Conservation (phyloP, 2,888 invertebrate species). For the Brenthis daphne region DNA sequence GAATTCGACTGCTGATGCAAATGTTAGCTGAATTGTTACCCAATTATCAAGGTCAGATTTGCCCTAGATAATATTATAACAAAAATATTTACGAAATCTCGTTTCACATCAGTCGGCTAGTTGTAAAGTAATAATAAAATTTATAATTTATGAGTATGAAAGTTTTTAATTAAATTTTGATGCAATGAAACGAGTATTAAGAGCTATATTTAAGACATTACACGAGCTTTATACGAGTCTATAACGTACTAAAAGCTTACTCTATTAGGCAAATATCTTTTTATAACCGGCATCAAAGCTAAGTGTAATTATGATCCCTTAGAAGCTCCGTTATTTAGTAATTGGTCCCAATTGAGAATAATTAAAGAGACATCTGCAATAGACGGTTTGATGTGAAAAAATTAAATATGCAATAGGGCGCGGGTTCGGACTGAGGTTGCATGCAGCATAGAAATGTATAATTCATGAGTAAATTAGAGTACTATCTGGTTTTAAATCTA, state of each 20-base stretch:
- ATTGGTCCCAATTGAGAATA: constrained; percentile 72
- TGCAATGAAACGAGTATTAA: no score
- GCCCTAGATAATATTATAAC: no score
- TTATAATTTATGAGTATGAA: no score
- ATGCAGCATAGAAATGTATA: constrained; percentile 10
- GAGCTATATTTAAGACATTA: background rate
- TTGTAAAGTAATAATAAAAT: no score
- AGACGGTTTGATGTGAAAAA: constrained; percentile 51
- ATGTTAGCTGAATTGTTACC: no score
- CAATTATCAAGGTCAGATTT: no score
- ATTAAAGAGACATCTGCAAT: constrained; percentile 64
- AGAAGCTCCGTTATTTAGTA: constrained; percentile 49
- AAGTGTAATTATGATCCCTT: constrained; percentile 45
- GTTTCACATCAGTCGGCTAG: no score
- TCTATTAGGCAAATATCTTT: constrained; percentile 45
- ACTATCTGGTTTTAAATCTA: background rate
- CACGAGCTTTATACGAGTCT: background rate
- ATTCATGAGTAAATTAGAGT: constrained; percentile 6
- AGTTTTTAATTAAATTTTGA: no score
- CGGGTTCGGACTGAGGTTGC: constrained; percentile 18
- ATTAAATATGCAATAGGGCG: constrained; percentile 44
- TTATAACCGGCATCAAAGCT: constrained; percentile 49
- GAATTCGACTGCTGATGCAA: no score
- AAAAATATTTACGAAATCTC: no score
- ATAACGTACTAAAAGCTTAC: constrained; percentile 17